Conservation (phyloP, 2,888 invertebrate genomes). For the Gandaritis pyraliata region DNA sequence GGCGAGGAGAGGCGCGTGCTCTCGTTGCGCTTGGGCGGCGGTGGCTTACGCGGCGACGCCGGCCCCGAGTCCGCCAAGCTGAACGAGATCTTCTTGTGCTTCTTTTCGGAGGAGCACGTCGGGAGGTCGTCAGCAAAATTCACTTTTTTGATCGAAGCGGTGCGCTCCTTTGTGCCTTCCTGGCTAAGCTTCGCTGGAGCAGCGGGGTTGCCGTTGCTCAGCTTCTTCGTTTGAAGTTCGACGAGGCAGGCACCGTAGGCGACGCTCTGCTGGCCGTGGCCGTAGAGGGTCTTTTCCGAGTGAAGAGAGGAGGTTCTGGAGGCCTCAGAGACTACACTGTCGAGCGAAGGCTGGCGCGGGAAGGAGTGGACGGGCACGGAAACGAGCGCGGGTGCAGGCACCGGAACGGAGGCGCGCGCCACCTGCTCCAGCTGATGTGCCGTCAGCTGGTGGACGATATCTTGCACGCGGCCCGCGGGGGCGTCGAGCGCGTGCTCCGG, state of each 20-base stretch:
- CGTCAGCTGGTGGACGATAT: slow-evolving; percentile 72
- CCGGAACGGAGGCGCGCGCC: slow-evolving; percentile 65
- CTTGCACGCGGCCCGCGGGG: slow-evolving; percentile 69
- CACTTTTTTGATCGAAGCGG: slow-evolving; percentile 80
- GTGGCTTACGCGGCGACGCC: slow-evolving; percentile 87
- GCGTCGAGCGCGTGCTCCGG: slow-evolving; percentile 78
- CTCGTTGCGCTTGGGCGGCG: slow-evolving; percentile 91
- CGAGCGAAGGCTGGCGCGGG: slow-evolving; percentile 83
- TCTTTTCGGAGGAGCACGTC: slow-evolving; percentile 77
- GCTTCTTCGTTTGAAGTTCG: slow-evolving; percentile 83
- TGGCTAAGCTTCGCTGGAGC: slow-evolving; percentile 64
- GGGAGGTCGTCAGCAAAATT: slow-evolving; percentile 86
- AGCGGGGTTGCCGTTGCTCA: slow-evolving; percentile 68
- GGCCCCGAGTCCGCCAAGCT: slow-evolving; percentile 83
- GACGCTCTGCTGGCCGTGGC: slow-evolving; percentile 64
- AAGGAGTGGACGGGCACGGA: slow-evolving; percentile 70
- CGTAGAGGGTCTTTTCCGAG: slow-evolving; percentile 71
- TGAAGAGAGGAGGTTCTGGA: slow-evolving; percentile 75
- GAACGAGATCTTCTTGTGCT: slow-evolving; percentile 87
- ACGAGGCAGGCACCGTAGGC: slow-evolving; percentile 82
- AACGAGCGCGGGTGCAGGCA: slow-evolving; percentile 66
- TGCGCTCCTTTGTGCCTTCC: slow-evolving; percentile 75
- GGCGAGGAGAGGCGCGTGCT: slow-evolving; percentile 90
- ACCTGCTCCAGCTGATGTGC: slow-evolving; percentile 70
- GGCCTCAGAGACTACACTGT: slow-evolving; percentile 81